Percentiles rank a stretch among this genome's conserved stretches.
Evolutionary conservation across 2,113 vertebrate genomes (phyloP).

Genomic region (Crotalus tigris): DNA sequence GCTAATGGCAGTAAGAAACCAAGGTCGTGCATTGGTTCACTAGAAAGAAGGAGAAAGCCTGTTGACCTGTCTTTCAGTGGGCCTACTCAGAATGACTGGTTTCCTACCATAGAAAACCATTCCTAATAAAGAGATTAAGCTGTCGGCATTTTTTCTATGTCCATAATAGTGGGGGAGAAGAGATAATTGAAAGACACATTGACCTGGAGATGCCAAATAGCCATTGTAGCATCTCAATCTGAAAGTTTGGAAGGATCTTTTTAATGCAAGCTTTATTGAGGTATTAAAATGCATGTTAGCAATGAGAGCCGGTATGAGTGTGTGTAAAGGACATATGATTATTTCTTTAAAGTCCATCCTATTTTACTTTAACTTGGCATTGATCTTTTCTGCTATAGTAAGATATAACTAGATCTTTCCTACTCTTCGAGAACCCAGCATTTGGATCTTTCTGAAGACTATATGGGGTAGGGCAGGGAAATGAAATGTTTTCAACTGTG

Average conservation of each 20-base stretch:
- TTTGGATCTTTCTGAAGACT: not conserved
- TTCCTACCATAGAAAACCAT: not conserved
- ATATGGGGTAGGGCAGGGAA: too few species aligned
- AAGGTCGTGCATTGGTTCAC: not conserved
- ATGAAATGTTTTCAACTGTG: not conserved
- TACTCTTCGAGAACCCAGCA: not conserved
- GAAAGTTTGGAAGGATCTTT: not conserved
- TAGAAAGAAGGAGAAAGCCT: not conserved
- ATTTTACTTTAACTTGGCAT: conserved; percentile 1
- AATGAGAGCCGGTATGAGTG: not conserved
- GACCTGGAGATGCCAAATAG: not conserved
- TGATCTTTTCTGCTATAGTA: not conserved
- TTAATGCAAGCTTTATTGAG: not conserved
- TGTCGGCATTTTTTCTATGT: not conserved
- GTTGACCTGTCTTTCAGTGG: not conserved
- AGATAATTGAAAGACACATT: not conserved
- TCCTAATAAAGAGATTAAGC: not conserved
- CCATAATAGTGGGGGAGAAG: not conserved
- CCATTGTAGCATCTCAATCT: too few species aligned
- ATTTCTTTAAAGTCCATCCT: not conserved
- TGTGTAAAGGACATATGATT: not conserved
- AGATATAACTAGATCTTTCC: not conserved
- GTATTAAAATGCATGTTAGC: not conserved
- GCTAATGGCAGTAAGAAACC: not conserved
- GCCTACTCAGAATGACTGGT: not conserved